Conservation (phyloP, 2,113 vertebrate species). For the Pelusios castaneus region DNA sequence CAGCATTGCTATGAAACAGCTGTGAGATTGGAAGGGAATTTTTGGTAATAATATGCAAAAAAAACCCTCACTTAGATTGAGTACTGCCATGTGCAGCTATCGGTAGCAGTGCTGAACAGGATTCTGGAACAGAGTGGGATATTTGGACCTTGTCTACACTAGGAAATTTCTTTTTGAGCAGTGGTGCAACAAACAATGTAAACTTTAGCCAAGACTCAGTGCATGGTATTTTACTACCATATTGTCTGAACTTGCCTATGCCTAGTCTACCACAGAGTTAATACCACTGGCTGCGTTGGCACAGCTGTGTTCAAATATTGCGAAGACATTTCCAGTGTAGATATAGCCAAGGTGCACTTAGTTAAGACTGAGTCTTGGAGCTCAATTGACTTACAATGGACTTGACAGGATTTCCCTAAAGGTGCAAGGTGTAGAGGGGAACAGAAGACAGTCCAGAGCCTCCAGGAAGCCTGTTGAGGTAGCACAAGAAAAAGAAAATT, state of each 20-base stretch:
- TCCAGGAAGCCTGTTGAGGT: neutral
- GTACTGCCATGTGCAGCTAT: neutral
- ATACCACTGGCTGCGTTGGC: neutral
- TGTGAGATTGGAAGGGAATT: neutral
- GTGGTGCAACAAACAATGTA: neutral
- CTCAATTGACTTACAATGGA: neutral
- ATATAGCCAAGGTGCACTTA: neutral
- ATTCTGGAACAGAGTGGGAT: rapidly evolving
- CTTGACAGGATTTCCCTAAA: neutral
- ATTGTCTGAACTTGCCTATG: neutral
- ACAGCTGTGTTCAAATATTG: neutral
- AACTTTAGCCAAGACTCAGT: neutral
- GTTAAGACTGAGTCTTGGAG: neutral
- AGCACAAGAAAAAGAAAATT: neutral
- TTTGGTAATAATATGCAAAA: neutral
- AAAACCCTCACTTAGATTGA: neutral
- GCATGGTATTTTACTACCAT: neutral
- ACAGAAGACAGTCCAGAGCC: neutral
- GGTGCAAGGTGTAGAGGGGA: neutral
- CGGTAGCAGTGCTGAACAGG: rapidly evolving
- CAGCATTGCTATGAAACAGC: neutral
- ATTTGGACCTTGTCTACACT: neutral
- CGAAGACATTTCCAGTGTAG: neutral
- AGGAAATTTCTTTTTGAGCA: neutral
- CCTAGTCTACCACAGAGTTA: neutral